Conservation (phyloP, 2,797 vertebrate species). For the Spea hammondii region DNA sequence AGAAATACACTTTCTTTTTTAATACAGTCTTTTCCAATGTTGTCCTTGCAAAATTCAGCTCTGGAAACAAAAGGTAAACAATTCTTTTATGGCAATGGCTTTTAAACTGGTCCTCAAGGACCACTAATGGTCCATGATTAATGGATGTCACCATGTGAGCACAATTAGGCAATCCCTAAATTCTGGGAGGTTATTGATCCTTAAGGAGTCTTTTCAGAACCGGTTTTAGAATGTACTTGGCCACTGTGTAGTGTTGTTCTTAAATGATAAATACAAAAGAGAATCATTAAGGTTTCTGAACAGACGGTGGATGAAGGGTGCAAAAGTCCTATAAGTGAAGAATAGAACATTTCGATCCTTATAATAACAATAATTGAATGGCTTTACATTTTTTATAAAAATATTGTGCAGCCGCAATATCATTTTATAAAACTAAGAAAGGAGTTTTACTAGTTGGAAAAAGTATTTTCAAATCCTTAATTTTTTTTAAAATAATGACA, state of each 20-base stretch:
- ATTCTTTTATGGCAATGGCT: background rate
- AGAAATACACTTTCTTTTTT: background rate
- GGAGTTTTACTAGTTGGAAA: background rate
- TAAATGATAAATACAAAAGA: background rate
- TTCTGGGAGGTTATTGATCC: background rate
- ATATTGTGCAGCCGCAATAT: too few relatives aligned
- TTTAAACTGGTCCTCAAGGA: background rate
- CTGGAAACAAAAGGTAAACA: background rate
- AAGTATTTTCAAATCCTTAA: background rate
- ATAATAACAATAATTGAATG: too few relatives aligned
- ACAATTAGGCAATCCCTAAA: conserved; percentile 7
- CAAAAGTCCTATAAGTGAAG: too few relatives aligned
- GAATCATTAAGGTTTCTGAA: background rate
- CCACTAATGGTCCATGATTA: background rate
- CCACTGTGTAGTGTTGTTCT: background rate
- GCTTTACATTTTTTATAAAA: too few relatives aligned
- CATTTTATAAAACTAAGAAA: background rate
- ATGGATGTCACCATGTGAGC: background rate
- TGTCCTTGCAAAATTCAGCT: background rate
- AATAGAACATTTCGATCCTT: too few relatives aligned
- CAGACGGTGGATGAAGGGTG: background rate
- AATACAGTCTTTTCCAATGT: background rate
- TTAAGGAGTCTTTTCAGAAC: conserved; percentile 4
- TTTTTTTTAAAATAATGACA: background rate
- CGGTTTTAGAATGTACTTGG: background rate